Conservation (phyloP, 2,113 vertebrate species). For the Oncorhynchus kisutch region DNA sequence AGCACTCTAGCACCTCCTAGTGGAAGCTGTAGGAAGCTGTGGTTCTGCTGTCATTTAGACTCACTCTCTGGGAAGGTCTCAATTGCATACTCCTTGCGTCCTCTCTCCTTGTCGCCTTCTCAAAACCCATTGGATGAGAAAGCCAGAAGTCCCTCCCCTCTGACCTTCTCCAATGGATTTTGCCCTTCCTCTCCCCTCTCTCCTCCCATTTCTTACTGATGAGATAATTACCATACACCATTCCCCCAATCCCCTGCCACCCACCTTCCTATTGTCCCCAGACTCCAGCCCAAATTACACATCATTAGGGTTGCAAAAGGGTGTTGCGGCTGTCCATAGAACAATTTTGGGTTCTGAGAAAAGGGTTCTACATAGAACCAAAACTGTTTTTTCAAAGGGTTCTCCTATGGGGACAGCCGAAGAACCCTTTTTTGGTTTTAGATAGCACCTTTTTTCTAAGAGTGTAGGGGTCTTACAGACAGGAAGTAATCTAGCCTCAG, state of each 20-base stretch:
- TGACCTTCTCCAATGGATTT: neutral
- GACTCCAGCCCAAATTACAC: neutral
- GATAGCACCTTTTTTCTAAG: no score
- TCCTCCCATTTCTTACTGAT: neutral
- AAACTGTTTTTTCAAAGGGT: no score
- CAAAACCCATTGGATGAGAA: no score
- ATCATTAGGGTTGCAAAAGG: no score
- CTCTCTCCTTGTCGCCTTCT: no score
- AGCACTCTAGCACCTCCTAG: constrained; percentile 44
- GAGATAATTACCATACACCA: neutral
- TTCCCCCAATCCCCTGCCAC: neutral
- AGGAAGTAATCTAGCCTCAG: constrained; percentile 26
- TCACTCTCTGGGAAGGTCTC: no score
- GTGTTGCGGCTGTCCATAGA: no score
- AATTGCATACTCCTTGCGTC: no score
- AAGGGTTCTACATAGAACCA: no score
- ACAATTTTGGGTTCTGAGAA: no score
- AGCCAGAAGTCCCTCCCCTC: neutral
- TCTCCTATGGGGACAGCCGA: no score
- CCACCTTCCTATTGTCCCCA: neutral
- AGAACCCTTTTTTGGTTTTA: no score
- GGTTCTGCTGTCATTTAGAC: neutral
- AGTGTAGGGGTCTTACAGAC: constrained; percentile 10
- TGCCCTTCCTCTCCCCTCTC: neutral
- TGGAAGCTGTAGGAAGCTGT: constrained; percentile 10